Conservation (phyloP, 2,113 vertebrate genomes). For the Corydoras maculifer region DNA sequence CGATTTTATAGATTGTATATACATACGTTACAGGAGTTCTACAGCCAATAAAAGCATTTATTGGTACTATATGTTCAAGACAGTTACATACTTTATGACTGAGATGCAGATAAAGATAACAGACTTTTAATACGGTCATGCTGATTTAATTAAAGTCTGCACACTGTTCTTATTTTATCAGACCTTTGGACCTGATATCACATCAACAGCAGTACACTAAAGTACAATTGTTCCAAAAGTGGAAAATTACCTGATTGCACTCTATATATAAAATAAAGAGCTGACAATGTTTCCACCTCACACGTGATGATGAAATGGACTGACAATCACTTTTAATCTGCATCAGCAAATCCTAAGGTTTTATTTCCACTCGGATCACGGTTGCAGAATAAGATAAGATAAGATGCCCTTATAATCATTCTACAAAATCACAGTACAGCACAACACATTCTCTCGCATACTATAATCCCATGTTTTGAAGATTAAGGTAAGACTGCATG, state of each 20-base stretch:
- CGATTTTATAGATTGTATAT: too few species aligned
- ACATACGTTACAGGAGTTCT: too few species aligned
- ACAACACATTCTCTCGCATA: too few species aligned
- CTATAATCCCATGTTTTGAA: too few species aligned
- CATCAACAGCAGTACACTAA: too few species aligned
- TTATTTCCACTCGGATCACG: too few species aligned
- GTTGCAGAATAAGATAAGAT: too few species aligned
- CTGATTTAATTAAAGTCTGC: too few species aligned
- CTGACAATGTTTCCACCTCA: conserved; percentile 20
- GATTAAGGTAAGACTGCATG: too few species aligned
- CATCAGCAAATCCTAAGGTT: background rate
- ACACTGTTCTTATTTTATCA: background rate
- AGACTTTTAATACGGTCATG: background rate
- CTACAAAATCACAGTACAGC: too few species aligned
- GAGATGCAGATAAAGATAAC: background rate
- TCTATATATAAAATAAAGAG: conserved; percentile 27
- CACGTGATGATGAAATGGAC: background rate
- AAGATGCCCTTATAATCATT: too few species aligned
- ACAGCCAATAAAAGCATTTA: background rate
- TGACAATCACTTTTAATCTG: background rate
- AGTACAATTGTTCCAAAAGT: background rate
- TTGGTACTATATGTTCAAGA: background rate
- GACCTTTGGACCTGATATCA: conserved; percentile 11
- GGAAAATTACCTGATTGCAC: conserved; percentile 15
- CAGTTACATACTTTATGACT: background rate